Conservation (phyloP, 1,140 invertebrate genomes). For the Atta texana region DNA sequence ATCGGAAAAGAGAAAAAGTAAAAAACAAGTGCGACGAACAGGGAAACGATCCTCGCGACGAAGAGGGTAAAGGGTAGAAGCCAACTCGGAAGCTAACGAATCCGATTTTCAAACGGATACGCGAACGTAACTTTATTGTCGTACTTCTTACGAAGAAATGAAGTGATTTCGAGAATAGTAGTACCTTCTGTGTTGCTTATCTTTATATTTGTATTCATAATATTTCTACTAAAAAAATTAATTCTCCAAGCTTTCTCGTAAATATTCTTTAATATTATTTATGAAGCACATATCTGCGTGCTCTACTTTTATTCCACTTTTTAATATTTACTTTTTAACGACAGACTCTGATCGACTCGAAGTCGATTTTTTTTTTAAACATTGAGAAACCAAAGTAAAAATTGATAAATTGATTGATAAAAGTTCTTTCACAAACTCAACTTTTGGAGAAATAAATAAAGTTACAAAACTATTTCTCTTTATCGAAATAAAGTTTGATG, state of each 20-base stretch:
- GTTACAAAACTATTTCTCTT: background rate
- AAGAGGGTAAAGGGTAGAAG: too few relatives aligned
- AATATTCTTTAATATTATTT: too few relatives aligned
- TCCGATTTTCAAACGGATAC: constrained; percentile 4
- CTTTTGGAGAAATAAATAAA: background rate
- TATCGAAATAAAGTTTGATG: background rate
- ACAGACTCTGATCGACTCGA: background rate
- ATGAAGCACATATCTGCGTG: too few relatives aligned
- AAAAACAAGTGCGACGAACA: background rate
- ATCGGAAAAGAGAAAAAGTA: background rate
- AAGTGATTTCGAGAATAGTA: background rate
- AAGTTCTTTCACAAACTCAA: background rate
- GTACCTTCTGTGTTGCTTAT: background rate
- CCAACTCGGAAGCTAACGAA: background rate
- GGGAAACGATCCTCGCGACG: background rate
- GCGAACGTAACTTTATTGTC: background rate
- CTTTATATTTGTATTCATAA: too few relatives aligned
- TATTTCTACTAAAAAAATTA: too few relatives aligned
- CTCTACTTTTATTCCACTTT: too few relatives aligned
- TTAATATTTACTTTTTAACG: background rate
- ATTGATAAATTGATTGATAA: background rate
- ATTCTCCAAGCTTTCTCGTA: too few relatives aligned
- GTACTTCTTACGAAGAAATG: background rate
- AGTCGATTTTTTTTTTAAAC: background rate
- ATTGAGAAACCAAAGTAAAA: background rate